Base-by-base conservation (phyloP, 2,888 invertebrate species). In the Sesia apiformis region DNA sequence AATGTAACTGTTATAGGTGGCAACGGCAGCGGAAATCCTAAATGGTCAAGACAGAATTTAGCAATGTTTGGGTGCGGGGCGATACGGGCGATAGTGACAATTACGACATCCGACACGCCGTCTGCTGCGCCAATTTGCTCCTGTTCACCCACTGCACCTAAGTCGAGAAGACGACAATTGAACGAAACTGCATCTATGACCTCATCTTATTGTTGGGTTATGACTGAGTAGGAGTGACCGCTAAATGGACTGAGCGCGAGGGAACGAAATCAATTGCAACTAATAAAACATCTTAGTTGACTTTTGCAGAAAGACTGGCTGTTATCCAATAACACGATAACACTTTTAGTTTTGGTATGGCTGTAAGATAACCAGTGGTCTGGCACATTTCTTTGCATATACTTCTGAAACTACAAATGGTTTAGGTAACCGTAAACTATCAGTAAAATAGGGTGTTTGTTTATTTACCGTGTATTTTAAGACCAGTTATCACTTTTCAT, bases 81-180 rank as follows among this genome's bases (percentile, higher is more conserved):
- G 59, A 51, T 53, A 59, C 59, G 58, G 58, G 59, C 56, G 57
- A 51, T 40, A 38, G 56, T 49, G 46, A 62, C 78, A 85, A 85
- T 85, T 84, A 83, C 74, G 65, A 81, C 76, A 80, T 84, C 82
- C 84, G 85, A 84, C 84, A 77, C 72, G 77, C 76, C 75, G 86
- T 86, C 87, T 87, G 77, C 69, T 65, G 65, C 62, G 65, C 62
- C 76, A 78, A 79, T 81, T 71, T 83, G 81, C 72, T 70, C 66
- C 68, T 65, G 70, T 71, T 75, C 76, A 70, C 66, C 63, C 51
- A 53, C 52, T 55, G 60, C 39, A 40, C 40, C n/a, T 2, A 8
- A 5, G 49, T 8, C 52, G 54, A 58, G 67, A 72, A 71, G 69
- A 70, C 68, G 61, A 65, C 59, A 64, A 61, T 61, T 56, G 59